Base-by-base conservation (phyloP, 2,888 invertebrate genomes). In the Julus scanicus region DNA sequence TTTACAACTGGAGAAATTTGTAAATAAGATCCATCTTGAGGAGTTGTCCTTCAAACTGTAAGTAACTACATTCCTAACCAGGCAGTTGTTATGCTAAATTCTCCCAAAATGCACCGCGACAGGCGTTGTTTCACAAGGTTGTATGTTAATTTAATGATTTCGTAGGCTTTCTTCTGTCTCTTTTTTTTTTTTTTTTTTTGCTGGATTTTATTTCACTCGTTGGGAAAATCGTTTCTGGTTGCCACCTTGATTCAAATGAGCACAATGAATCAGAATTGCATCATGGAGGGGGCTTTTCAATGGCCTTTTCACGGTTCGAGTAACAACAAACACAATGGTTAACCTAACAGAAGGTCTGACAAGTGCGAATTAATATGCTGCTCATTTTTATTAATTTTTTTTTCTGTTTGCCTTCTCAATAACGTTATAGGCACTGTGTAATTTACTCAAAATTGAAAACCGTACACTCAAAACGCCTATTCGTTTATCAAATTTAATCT, bases 221-320 rank as follows among this genome's bases (percentile, higher is more conserved):
- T 71, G 71, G 71, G 29, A 71, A 71, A 71, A 71, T 71, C 71
- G 71, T 71, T 71, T 71, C 71, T 71, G 71, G 71, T 71, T 71
- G 20, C 20, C 29, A 20, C 20, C 71, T 29, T 17, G 71, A 71
- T 71, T 71, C 71, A 71, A 29, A 71, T 71, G 71, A 71, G 29
- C 71, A 71, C 71, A 71, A 71, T 71, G 71, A 71, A 71, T 71
- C 29, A 71, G 17, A 29, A 71, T 71, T 71, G 71, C 71, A 71
- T 71, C 71, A 71, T 29, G 71, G 71, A 71, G 71, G 63, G n/a
- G 29, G 29, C 71, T 71, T 71, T 71, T 71, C 71, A 71, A 71
- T 71, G 71, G 71, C 71, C 71, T 71, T 71, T 71, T 71, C 71
- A 71, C 71, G 71, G 17, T 71, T 71, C 71, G 71, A 29, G 5